Conservation (phyloP, 2,113 vertebrate genomes). For the Tragelaphus strepsiceros region DNA sequence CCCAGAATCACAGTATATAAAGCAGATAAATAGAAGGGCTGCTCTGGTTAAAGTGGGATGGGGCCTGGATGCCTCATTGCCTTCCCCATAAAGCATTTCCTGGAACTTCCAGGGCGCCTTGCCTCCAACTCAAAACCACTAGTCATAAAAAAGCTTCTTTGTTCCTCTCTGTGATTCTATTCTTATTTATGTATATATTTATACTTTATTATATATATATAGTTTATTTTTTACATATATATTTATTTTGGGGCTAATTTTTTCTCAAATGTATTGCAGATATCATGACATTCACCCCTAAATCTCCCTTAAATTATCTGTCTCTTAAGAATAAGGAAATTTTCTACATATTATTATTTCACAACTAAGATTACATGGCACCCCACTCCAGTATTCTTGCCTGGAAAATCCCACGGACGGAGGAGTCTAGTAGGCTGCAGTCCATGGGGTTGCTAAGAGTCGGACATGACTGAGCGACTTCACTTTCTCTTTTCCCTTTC, state of each 20-base stretch:
- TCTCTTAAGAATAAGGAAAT: neutral
- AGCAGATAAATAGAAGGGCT: neutral
- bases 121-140: neutral
- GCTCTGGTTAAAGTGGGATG: neutral
- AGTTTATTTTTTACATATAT: neutral
- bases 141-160: neutral
- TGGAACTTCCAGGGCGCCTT: neutral
- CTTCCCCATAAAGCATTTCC: neutral
- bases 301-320: neutral
- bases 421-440: no score
- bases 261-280: neutral
- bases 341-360: constrained; percentile 10
- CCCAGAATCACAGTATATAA: neutral
- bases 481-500: no score
- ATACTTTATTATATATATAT: neutral
- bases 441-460: no score
- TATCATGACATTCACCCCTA: neutral
- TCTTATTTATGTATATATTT: neutral
- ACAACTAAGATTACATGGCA: neutral
- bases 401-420: no score
- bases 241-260: neutral
- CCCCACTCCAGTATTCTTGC: no score
- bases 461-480: no score
- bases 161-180: neutral
- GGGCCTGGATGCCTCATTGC: neutral